Evolutionary conservation across 2,113 vertebrate genomes (phyloP), one percentile per base, ranked within the genome.

Genomic region (Desmodus rotundus): DNA sequence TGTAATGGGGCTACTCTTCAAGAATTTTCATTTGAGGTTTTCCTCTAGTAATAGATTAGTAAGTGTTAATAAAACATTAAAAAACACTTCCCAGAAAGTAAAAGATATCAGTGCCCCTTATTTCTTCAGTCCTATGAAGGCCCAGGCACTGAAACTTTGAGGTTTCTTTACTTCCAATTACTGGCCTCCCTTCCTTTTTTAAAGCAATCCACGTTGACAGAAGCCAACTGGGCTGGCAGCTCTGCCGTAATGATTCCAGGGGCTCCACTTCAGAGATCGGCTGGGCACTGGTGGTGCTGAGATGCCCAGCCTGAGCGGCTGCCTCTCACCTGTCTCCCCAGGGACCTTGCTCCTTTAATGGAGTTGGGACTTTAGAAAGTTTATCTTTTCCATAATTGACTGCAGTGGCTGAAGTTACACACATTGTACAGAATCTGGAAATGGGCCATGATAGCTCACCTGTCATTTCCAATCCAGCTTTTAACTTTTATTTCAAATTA

Each of bases 401-500:
- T 45, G 47, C 12, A 82, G 7, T 22, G 9, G 70, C 54, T 77
- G 26, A 67, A 41, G 56, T 80, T 61, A 36, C 3, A 70, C 20
- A 38, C 22, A 54, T 47, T 65, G 33, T 19, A 80, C 24, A 5
- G 28, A 67, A 47, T 56, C n/a, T 92, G 43, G 86, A 83, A 78
- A 43, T 45, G 28, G 63, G 65, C 58, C 19, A 0, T 11, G 33
- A 10, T 5, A 15, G 26, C n/a, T 28, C 12, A 11, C 22, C 58
- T 89, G 68, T 68, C 31, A 33, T 84, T 85, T 72, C 26, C 61
- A 14, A 63, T 26, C 50, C 50, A 50, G 19, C 58, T 72, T 84
- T 81, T 52, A 58, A 76, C n/a, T 61, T 70, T 54, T 36, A 36
- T 88, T 88, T 95, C 56, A 70, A 73, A 76, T 41, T 50, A 93